phyloP scores from a whole-genome alignment of 2,113 vertebrate genomes.

The Hemicordylus capensis region DNA sequence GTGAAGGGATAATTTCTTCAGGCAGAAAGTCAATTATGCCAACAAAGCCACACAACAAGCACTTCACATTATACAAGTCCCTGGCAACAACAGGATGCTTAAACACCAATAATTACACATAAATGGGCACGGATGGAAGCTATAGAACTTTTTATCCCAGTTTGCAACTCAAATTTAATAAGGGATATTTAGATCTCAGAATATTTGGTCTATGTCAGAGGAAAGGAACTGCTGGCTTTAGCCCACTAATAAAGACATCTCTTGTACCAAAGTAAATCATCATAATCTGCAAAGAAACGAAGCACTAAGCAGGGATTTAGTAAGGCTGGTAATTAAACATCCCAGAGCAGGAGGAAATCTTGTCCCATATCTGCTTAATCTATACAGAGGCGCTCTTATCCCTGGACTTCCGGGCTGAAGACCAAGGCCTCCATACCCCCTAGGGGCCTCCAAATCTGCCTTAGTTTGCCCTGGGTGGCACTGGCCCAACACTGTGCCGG shows the following conservation, averaged over 20 bases:
- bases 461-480: too few species aligned
- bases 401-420: too few species aligned
- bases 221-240: rapidly evolving
- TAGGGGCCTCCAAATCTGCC: too few species aligned
- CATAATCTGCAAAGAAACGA: background rate
- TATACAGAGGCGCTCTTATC: too few species aligned
- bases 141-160: constrained; percentile 6
- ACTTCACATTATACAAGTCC: background rate
- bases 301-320: constrained; percentile 13
- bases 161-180: constrained; percentile 32
- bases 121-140: background rate
- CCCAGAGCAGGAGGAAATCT: background rate
- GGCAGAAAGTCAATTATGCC: background rate
- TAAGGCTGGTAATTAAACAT: background rate
- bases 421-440: too few species aligned
- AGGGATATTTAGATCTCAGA: constrained; percentile 12
- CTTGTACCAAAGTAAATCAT: constrained; percentile 8
- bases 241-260: constrained; percentile 7
- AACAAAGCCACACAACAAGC: background rate
- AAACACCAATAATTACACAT: constrained; percentile 1
- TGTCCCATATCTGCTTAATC: background rate
- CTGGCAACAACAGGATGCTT: background rate
- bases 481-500: too few species aligned
- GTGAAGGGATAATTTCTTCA: background rate
- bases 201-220: background rate